Conservation (phyloP, 2,113 vertebrate genomes). For the Ciconia stormi region DNA sequence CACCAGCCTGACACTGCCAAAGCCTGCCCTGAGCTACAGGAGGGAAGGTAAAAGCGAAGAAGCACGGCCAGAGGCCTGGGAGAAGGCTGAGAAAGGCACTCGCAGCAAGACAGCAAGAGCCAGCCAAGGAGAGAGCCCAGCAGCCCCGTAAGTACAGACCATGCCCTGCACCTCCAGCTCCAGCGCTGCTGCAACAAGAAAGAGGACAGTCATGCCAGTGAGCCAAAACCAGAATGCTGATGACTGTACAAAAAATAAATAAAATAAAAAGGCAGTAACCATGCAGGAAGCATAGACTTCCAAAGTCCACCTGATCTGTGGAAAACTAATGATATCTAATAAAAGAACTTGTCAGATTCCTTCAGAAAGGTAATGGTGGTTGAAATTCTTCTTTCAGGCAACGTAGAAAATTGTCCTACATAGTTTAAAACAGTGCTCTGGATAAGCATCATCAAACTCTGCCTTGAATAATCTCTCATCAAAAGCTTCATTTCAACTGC, state of each 20-base stretch:
- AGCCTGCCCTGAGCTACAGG: accelerated
- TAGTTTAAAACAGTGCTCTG: background rate
- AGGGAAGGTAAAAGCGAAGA: background rate
- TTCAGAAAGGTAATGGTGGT: background rate
- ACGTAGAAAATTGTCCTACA: background rate
- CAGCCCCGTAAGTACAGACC: background rate
- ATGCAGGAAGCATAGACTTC: background rate
- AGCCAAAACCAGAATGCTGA: background rate
- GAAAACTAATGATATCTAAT: background rate
- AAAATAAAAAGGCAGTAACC: background rate
- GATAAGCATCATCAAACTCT: background rate
- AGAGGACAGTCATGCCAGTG: background rate
- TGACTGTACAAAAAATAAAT: background rate
- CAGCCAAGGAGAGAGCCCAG: no score
- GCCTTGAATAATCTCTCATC: background rate
- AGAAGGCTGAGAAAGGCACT: background rate
- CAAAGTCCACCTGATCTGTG: background rate
- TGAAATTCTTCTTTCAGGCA: background rate
- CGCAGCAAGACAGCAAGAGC: background rate
- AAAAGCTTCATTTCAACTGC: background rate
- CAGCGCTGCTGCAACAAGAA: background rate
- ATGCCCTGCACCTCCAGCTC: background rate
- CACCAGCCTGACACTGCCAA: background rate
- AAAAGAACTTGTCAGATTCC: background rate
- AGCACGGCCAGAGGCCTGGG: background rate